Evolutionary conservation across 2,888 invertebrate genomes (phyloP), one percentile per base, ranked within the genome.

Genomic region (Ectemnius cavifrons): DNA sequence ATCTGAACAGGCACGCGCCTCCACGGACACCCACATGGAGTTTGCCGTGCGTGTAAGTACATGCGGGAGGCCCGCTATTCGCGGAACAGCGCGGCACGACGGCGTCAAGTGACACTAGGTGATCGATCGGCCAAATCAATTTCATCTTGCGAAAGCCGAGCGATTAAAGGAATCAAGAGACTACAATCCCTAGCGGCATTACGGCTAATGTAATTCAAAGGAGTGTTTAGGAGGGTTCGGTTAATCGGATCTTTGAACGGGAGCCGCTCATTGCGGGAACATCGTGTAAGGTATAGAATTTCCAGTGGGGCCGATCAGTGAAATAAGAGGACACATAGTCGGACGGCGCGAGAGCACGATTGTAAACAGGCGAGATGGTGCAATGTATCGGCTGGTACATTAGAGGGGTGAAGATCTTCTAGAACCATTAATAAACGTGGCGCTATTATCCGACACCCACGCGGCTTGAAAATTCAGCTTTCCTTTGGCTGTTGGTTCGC

Each of bases 371-470:
- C 37, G 8, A 37, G 37, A 11, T 37, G 37, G 37, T 8, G 37
- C 37, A 37, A 37, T 37, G n/a, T 6, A 46, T 27, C 52, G 52
- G 49, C 63, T 60, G 60, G 58, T 57, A 59, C 45, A 60, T 70
- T 70, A 71, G 60, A 23, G 47, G 63, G 47, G 52, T 52, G 71
- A 61, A 45, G 62, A 65, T 65, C 58, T 27, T 28, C 61, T 71
- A 66, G 71, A 60, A 65, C 61, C 65, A 66, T 65, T 71, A 71
- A 71, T 71, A 71, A 71, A 58, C 60, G 61, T 62, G 65, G 20
- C 47, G 61, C 65, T 66, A 71, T 71, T 71, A 66, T 61, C 57
- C 13, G 28, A 65, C 71, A 61, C 71, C 71, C 61, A 71, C 71
- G 64, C 14, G 4, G 60, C 13, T 71, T 57, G 58, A 71, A 66